Evolutionary conservation across 2,888 invertebrate species (phyloP), one percentile per base, ranked within the genome.

Genomic region (Ennomos fuscantarius): DNA sequence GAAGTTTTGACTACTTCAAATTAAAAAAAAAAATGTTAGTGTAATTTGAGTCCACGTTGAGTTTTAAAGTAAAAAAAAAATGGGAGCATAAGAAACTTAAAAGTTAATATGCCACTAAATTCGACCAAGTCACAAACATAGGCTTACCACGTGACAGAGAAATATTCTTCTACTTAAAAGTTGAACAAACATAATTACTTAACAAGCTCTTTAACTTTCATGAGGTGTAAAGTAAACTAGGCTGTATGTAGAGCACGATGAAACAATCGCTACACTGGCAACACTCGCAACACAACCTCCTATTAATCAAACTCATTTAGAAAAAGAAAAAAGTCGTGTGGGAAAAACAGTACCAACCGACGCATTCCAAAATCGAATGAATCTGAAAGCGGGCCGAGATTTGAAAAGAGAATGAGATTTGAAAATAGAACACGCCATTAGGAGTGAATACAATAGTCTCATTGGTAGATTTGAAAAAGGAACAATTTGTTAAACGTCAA

Each of bases 401-500:
- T 89, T 89, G 89, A 86, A 90, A 90, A 90, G 92, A 91, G 91
- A 91, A 89, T 90, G 88, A 90, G 89, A 90, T 91, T 91, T 87
- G 86, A 87, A 92, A 92, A 92, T 90, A 89, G 92, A 91, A 88
- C 90, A 86, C 86, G 89, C 91, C 89, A 90, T 91, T 91, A 92
- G 88, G 86, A 89, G 75, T 79, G 89, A 88, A 87, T 86, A 91
- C 91, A 92, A 91, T 90, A 78, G 90, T 89, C 89, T 89, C 92
- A 91, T 92, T 91, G 91, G 92, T 89, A 84, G 90, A 92, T 92
- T 90, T 92, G 85, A 92, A 92, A 92, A 92, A 90, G 90, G 90
- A 91, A 91, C 91, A 90, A 92, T 92, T 92, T 92, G 92, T 92
- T 92, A 91, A 89, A 91, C 91, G 92, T 91, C 92, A 91, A 90